Conservation (phyloP, 2,797 vertebrate species). For the Darevskia nairensis region DNA sequence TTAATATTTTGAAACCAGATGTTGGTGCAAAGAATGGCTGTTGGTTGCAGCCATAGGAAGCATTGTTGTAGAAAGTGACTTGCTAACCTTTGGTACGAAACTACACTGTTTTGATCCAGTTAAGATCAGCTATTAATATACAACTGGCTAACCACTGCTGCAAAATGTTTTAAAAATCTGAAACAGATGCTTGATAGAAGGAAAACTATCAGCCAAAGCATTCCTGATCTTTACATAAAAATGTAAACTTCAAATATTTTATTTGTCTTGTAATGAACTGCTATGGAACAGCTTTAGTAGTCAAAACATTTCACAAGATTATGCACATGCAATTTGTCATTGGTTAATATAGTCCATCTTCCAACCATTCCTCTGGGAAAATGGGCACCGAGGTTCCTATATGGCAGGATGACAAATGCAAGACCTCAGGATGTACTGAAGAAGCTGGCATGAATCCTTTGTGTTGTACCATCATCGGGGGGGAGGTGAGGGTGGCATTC, state of each 20-base stretch:
- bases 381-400: conserved; percentile 51
- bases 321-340: conserved; percentile 75
- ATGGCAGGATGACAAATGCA: background rate
- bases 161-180: conserved; percentile 77
- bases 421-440: background rate
- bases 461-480: background rate
- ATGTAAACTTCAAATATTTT: conserved; percentile 83
- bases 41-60: conserved; percentile 76
- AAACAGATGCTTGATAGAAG: conserved; percentile 82
- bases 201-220: conserved; percentile 76
- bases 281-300: conserved; percentile 79
- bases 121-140: conserved; percentile 80
- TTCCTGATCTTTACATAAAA: conserved; percentile 81
- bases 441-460: background rate
- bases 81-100: conserved; percentile 80
- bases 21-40: conserved; percentile 69
- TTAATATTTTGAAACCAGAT: conserved; percentile 83
- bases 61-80: conserved; percentile 71
- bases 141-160: conserved; percentile 75
- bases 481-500: background rate
- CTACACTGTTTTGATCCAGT: conserved; percentile 77
- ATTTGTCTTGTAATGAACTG: conserved; percentile 83
- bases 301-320: conserved; percentile 83
- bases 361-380: conserved; percentile 69
- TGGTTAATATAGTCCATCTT: conserved; percentile 74